Conservation (phyloP, 2,888 invertebrate genomes). For the Isoperla grammatica region DNA sequence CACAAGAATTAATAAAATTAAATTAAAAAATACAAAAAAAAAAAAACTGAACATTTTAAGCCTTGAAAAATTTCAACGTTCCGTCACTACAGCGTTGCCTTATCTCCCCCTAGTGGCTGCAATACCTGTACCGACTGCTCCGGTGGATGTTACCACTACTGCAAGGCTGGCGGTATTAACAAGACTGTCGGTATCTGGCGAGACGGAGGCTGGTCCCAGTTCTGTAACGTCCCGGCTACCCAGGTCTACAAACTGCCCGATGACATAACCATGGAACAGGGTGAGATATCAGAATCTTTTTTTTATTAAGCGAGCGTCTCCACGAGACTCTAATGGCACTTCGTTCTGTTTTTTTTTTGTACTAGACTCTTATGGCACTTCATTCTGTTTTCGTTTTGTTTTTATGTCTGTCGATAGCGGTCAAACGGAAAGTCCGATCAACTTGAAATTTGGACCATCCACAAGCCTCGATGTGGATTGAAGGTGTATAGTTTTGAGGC, state of each 20-base stretch:
- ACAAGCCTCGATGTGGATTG: too few relatives aligned
- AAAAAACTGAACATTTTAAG: not conserved
- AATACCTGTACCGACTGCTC: slow-evolving; percentile 57
- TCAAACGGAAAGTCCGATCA: too few relatives aligned
- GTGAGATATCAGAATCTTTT: slow-evolving; percentile 38
- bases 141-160: slow-evolving; percentile 58
- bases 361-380: too few relatives aligned
- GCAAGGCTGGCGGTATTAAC: slow-evolving; percentile 53
- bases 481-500: too few relatives aligned
- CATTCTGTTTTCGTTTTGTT: too few relatives aligned
- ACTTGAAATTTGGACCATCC: too few relatives aligned
- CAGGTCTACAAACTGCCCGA: slow-evolving; percentile 57
- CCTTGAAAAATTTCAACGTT: not conserved
- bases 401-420: too few relatives aligned
- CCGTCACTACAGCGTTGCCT: not conserved
- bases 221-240: slow-evolving; percentile 52
- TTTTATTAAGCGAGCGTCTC: too few relatives aligned
- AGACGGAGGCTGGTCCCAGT: slow-evolving; percentile 67
- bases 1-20: too few relatives aligned
- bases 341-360: too few relatives aligned
- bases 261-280: slow-evolving; percentile 53
- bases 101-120: slow-evolving; percentile 49
- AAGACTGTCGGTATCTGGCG: slow-evolving; percentile 59
- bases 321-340: too few relatives aligned
- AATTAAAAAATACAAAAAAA: not conserved